Evolutionary conservation across 2,888 invertebrate genomes (phyloP), one percentile per base, ranked within the genome.

Genomic region (Malthinus seriepunctatus): DNA sequence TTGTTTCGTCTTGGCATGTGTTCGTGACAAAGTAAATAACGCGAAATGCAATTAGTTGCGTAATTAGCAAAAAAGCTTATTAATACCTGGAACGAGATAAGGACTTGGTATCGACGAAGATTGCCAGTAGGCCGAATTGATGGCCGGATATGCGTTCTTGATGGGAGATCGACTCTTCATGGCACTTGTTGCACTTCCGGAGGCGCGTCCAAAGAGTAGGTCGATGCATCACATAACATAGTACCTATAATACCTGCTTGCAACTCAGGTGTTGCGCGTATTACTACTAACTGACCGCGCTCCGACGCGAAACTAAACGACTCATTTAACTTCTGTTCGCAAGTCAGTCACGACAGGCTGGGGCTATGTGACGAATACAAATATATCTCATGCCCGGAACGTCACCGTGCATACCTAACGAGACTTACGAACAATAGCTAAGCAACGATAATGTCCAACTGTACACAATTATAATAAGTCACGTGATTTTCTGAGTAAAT

Each of bases 71-170:
- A 15, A 60, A 33, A 23, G 6, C 15, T 42, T 42, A 42, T 42
- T 23, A 14, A 63, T 87, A 91, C 91, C 91, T 91, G 91, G 91
- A 79, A 90, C 84, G 78, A 90, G 86, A 82, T 91, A 91, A 73
- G 90, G 91, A 76, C 88, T 88, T 71, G 88, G 88, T 80, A 87
- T 88, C 66, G 90, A 86, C 73, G 90, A 88, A 67, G 91, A 90
- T 74, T 90, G 86, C 91, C 91, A 91, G 81, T 91, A 91, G 76
- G 90, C 88, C 78, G 90, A 86, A 79, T 88, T 88, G 83, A 91
- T 91, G 71, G 90, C 85, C 77, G 91, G 91, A 82, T 91, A 91
- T 52, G 67, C 48, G 53, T 61, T 63, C 53, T 65, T 64, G 53
- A 60, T 65, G 45, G 68, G 60, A 54, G 73, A 67, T 63, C 78